Percentiles rank a stretch among this genome's conserved stretches.
Conservation (phyloP, 2,888 invertebrate species). For the Apotomis betuletana region DNA sequence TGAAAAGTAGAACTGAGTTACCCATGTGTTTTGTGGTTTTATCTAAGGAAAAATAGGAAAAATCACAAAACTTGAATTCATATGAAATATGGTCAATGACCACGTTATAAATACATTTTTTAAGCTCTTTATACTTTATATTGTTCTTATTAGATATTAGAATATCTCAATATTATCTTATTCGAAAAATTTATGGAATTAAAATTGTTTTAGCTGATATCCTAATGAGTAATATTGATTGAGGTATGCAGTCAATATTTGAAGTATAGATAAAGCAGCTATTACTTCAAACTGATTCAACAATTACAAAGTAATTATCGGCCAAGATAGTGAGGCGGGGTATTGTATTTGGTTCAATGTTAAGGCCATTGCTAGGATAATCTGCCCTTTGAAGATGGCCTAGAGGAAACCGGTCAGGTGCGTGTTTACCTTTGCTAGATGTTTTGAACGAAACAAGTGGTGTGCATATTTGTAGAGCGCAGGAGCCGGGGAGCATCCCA, state of each 20-base stretch:
- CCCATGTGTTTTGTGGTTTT: not conserved
- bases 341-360: constrained; percentile 49
- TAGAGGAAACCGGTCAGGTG: constrained; percentile 65
- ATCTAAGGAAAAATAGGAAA: not conserved
- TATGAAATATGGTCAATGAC: constrained; percentile 8
- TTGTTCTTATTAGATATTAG: not conserved
- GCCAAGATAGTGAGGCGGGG: constrained; percentile 23
- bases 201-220: not conserved
- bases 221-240: not conserved
- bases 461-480: constrained; percentile 54
- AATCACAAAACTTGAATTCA: not conserved
- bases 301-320: constrained; percentile 23
- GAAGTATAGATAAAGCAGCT: constrained; percentile 2
- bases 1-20: not conserved
- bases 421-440: constrained; percentile 62
- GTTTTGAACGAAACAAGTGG: constrained; percentile 51
- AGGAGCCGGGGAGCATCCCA: constrained; percentile 63
- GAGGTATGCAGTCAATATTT: not conserved
- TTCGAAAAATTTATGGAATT: not conserved
- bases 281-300: not conserved
- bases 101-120: constrained; percentile 5
- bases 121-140: not conserved
- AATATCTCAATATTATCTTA: too few relatives aligned
- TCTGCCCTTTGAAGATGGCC: constrained; percentile 66
- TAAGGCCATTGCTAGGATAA: constrained; percentile 48